A percentile compares a stretch with the other conserved stretches of the same genome.
Conservation (phyloP, 2,888 invertebrate genomes). For the Chrysopilus asiliformis region DNA sequence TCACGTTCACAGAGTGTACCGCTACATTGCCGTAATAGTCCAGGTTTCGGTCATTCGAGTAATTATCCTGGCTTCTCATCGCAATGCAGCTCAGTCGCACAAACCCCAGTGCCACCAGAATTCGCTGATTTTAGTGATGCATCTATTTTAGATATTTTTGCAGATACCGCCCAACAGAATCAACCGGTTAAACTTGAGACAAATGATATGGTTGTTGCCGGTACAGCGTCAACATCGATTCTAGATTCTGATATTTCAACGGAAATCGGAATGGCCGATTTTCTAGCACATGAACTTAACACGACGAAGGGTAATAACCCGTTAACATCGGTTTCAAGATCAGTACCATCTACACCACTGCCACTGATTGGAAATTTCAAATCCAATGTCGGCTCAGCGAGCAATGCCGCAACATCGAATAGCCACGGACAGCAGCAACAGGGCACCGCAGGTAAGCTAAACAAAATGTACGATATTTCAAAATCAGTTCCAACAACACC, state of each 20-base stretch:
- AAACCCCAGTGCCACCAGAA: constrained; percentile 56
- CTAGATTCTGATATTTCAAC: constrained; percentile 10
- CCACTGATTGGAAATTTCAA: neutral
- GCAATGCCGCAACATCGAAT: constrained; percentile 13
- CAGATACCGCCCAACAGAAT: constrained; percentile 14
- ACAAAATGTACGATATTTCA: constrained; percentile 42
- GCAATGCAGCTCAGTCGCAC: constrained; percentile 50
- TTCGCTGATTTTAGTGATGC: constrained; percentile 51
- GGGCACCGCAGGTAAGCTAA: constrained; percentile 1
- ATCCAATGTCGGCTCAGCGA: too few species aligned
- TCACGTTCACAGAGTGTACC: constrained; percentile 69
- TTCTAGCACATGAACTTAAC: too few species aligned
- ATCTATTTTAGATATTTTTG: constrained; percentile 20
- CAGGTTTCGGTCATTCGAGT: constrained; percentile 24
- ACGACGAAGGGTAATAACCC: constrained; percentile 19
- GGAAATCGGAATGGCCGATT: constrained; percentile 23
- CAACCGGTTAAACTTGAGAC: constrained; percentile 14
- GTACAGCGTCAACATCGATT: neutral
- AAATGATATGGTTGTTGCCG: constrained; percentile 10
- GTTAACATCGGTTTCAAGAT: constrained; percentile 42
- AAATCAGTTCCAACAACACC: constrained; percentile 71
- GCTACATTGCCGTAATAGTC: constrained; percentile 37
- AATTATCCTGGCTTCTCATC: constrained; percentile 27
- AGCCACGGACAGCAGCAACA: neutral
- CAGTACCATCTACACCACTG: constrained; percentile 55